Evolutionary conservation across 1,140 invertebrate species (phyloP).

Genomic region (Akabosia matsudoensis): DNA sequence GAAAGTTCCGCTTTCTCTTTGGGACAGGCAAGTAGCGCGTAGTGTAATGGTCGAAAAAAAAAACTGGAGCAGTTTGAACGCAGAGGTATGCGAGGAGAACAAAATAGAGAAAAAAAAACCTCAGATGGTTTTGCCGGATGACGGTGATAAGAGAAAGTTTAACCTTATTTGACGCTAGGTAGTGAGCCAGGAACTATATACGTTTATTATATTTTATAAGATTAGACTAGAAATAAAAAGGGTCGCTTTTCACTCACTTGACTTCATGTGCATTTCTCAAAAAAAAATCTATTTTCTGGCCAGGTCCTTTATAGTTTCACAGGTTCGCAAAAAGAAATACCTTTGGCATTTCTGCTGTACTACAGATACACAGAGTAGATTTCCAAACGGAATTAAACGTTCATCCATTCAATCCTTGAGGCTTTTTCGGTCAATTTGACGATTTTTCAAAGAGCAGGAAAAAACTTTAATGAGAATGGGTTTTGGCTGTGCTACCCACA

Average conservation of each 20-base stretch:
- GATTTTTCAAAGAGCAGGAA: background rate
- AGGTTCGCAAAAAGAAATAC: no score
- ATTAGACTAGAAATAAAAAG: background rate
- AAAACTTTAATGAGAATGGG: conserved; percentile 4
- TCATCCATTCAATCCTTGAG: background rate
- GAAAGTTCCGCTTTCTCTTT: no score
- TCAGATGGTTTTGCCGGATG: conserved; percentile 4
- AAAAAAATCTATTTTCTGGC: background rate
- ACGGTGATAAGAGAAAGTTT: background rate
- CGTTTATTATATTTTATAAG: background rate
- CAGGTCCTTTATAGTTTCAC: background rate
- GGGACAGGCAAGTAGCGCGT: no score
- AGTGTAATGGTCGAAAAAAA: no score
- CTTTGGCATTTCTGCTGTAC: no score
- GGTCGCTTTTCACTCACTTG: background rate
- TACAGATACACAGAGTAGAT: no score
- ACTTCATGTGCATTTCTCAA: background rate
- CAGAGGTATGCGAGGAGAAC: no score
- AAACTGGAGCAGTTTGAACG: no score
- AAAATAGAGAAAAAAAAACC: no score
- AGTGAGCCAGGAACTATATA: no score
- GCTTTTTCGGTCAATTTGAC: conserved; percentile 13
- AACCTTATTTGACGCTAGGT: no score
- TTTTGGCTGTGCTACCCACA: background rate
- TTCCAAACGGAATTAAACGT: background rate